Evolutionary conservation across 2,797 vertebrate species (phyloP).

Genomic region (Scyliorhinus canicula): DNA sequence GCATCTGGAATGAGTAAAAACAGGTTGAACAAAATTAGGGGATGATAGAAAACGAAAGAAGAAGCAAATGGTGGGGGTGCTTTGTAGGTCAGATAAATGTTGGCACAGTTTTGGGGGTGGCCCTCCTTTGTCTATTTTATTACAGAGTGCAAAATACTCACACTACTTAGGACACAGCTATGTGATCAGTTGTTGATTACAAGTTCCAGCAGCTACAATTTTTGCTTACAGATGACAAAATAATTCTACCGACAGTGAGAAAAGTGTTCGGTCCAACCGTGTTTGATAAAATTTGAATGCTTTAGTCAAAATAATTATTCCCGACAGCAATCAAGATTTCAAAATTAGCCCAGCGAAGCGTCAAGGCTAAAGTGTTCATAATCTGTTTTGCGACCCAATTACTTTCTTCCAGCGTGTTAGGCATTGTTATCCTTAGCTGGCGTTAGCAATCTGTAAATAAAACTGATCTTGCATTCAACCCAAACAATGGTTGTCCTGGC

Average conservation of each 20-base stretch:
- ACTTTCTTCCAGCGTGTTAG: background rate
- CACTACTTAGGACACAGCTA: background rate
- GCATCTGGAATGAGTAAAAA: background rate
- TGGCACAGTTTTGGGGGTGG: background rate
- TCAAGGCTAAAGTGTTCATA: background rate
- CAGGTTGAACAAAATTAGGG: background rate
- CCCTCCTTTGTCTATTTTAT: background rate
- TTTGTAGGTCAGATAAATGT: background rate
- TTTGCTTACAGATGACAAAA: background rate
- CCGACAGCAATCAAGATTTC: background rate
- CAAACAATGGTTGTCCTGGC: constrained; percentile 32
- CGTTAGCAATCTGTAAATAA: constrained; percentile 32
- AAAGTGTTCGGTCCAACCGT: background rate
- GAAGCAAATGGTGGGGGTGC: background rate
- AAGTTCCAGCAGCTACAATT: background rate
- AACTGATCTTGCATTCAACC: constrained; percentile 1
- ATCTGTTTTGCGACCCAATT: background rate
- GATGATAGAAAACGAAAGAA: background rate
- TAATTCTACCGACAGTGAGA: background rate
- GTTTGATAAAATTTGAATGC: too few species aligned
- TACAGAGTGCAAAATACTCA: background rate
- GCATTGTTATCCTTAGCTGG: background rate
- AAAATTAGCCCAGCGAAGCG: background rate
- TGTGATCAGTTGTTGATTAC: background rate
- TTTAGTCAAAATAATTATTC: background rate